Evolutionary conservation across 2,113 vertebrate genomes (phyloP), one percentile per base, ranked within the genome.

Genomic region (Alaudala cheleensis): DNA sequence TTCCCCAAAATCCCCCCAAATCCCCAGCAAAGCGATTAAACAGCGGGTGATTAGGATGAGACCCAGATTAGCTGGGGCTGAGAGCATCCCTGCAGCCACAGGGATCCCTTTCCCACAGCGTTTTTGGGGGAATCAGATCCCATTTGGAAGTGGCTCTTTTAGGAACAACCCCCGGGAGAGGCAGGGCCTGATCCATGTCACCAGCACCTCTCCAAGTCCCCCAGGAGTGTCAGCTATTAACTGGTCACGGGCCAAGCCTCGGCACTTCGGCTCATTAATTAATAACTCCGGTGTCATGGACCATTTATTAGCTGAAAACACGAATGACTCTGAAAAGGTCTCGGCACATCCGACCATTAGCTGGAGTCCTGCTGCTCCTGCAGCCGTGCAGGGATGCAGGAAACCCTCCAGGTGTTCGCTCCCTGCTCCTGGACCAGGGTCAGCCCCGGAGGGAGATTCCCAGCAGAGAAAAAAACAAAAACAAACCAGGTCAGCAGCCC

Each of bases 251-350:
- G 47, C 91, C 65, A 62, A 12, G 9, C 42, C 72, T 72, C 28
- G 61, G 66, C 65, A 33, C 85, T 86, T 34, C 65, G n/a, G 12
- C 81, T 82, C 66, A 82, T 92, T 95, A 94, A 95, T 96, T 88
- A 96, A 88, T 65, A 92, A 93, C 95, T 58, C 81, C 1, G 44
- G 54, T 50, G 84, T 79, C 86, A 90, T 47, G 84, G 95, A 66
- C 56, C 91, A 97, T 94, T 97, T 90, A 94, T 93, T 80, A 96
- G 65, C 72, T 65, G 71, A 26, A 96, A 95, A 87, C 90, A 93
- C 88, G 53, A 94, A 90, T 88, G 79, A 65, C 57, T 71, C 20
- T 23, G 57, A n/a, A 86, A 90, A 90, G 60, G 64, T 67, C 40
- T n/a, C 19, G 25, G 76, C 72, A 69, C 72, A 89, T 85, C 76